These are phyloP conservation scores for Laticauda colubrina DNA, from an alignment of 2,113 vertebrate species.

Conservation along the genomic window DNA sequence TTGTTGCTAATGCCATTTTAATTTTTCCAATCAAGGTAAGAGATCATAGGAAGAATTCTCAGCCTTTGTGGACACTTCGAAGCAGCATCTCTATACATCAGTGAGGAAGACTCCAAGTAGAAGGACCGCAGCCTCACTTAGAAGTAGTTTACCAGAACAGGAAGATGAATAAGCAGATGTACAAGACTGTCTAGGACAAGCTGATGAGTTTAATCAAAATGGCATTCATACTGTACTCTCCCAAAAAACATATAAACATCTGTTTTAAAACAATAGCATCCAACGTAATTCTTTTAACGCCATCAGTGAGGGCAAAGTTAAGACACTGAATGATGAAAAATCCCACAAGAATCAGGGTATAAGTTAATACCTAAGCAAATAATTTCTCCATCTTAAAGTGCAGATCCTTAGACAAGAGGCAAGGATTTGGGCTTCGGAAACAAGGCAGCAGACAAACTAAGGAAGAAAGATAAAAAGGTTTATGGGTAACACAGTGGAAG, in stretches of 20 bases:
- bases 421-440: background rate
- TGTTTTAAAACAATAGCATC: slow-evolving; percentile 38
- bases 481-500: too few relatives aligned
- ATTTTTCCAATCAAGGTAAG: slow-evolving; percentile 62
- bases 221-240: slow-evolving; percentile 44
- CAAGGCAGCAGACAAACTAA: background rate
- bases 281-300: slow-evolving; percentile 32
- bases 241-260: slow-evolving; percentile 39
- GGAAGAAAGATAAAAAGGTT: background rate
- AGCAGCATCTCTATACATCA: slow-evolving; percentile 61
- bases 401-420: background rate
- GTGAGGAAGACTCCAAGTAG: slow-evolving; percentile 23
- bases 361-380: background rate
- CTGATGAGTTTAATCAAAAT: slow-evolving; percentile 52
- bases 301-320: slow-evolving; percentile 52
- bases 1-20: slow-evolving; percentile 72
- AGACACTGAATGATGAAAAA: slow-evolving; percentile 41
- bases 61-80: slow-evolving; percentile 59
- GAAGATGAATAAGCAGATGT: slow-evolving; percentile 57
- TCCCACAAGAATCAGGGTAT: slow-evolving; percentile 45
- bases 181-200: slow-evolving; percentile 46
- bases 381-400: background rate
- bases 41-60: slow-evolving; percentile 52
- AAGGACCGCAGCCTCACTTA: slow-evolving; percentile 31
- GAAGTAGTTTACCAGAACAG: slow-evolving; percentile 41